These are phyloP conservation scores for Tadarida brasiliensis DNA, from an alignment of 2,797 vertebrate genomes.

Conservation along the genomic window DNA sequence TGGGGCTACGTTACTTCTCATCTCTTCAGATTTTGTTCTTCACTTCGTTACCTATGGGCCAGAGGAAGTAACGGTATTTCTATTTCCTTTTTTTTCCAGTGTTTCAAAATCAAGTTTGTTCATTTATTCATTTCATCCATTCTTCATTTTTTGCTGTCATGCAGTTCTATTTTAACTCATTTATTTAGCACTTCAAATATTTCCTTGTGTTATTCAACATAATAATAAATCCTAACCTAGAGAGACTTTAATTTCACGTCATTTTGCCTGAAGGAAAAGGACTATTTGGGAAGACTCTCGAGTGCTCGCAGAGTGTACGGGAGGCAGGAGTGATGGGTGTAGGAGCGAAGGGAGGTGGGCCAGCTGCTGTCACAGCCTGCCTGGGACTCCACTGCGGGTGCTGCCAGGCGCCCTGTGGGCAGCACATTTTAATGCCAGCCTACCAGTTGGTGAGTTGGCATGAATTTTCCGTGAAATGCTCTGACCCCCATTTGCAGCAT, in stretches of 20 bases:
- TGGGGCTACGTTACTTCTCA: not conserved
- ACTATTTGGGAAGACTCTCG: not conserved
- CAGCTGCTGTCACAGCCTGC: not conserved
- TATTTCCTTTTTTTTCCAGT: not conserved
- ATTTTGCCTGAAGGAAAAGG: not conserved
- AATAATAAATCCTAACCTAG: conserved; percentile 37
- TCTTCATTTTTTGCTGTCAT: not conserved
- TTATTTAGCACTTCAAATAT: conserved; percentile 34
- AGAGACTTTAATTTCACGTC: conserved; percentile 35
- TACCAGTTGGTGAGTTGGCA: not conserved
- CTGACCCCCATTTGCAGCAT: not conserved
- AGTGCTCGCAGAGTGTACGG: not conserved
- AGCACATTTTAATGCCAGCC: not conserved
- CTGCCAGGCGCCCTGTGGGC: not conserved
- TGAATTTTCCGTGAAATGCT: not conserved
- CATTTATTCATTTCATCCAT: not conserved
- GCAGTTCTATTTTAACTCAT: conserved; percentile 42
- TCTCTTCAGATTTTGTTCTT: conserved; percentile 1
- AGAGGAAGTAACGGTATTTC: not conserved
- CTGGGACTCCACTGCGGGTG: not conserved
- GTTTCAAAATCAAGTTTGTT: not conserved
- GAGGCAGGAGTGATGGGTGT: not conserved
- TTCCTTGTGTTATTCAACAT: conserved; percentile 34
- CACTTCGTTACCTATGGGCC: not conserved
- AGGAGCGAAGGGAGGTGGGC: not conserved